Base-by-base conservation (phyloP, 1,140 invertebrate species). In the Halotydeus destructor region DNA sequence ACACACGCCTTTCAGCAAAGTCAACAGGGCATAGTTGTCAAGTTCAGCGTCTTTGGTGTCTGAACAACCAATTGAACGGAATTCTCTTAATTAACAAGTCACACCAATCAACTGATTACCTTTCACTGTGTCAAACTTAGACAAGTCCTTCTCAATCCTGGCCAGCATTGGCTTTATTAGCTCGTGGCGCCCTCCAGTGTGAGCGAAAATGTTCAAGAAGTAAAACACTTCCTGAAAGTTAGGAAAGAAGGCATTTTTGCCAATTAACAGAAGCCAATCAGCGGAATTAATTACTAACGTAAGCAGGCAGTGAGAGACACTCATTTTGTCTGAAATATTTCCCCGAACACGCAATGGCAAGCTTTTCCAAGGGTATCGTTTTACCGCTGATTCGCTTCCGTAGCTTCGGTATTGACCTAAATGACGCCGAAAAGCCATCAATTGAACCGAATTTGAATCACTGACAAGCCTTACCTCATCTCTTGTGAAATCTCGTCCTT, bases 361-460 rank as follows among this genome's bases (percentile, higher is more conserved):
- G 96, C 54, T 96, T 97, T 60, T 97, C 89, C 69, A 93, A 78
- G n/a, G 89, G 89, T 49, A 96, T 62, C 4, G 86, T 93, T 64
- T 94, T 93, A 0, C 89, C 89, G 24, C 86, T 84, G 43, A 94
- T 86, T 42, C 79, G 67, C 56, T 89, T 80, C 53, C 84, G 86
- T 57, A 74, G 85, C 57, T 64, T 64, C 5, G 83, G 79, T 14
- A 78, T 75, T 49, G 75, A 70, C 47, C 78, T 82, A 54, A 27
- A 8, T 30, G 27, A 39, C 25, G 33, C 38, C 1, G 2, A 41
- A 44, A 14, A 43, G 26, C 3, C 18, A 38, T 22, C 5, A 45
- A 36, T n/a, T 35, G 6, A 21, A 12, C 39, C 40, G 14, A 8
- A 19, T 23, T n/a, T 28, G 27, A 43, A 21, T 31, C 22, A 24